phyloP scores from a whole-genome alignment of 1,140 invertebrate species.

The Gerris buenoi region DNA sequence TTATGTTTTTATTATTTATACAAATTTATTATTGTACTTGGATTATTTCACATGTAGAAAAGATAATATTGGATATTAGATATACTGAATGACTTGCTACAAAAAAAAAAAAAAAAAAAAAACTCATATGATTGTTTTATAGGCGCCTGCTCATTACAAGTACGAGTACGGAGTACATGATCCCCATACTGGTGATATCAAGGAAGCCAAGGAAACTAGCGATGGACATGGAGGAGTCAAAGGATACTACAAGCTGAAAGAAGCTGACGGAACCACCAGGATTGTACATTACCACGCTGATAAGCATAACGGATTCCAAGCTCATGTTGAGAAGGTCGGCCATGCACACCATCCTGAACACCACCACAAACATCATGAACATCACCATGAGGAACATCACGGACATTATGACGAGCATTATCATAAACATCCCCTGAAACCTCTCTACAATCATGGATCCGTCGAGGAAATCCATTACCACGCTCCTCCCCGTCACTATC shows the following conservation, averaged over 20 bases:
- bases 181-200: slow-evolving; percentile 25
- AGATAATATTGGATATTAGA: too few relatives aligned
- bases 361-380: too few relatives aligned
- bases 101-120: too few relatives aligned
- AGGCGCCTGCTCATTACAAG: slow-evolving; percentile 19
- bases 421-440: too few relatives aligned
- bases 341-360: not conserved
- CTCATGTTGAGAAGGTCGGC: slow-evolving; percentile 24
- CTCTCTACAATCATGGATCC: too few relatives aligned
- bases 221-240: slow-evolving; percentile 28
- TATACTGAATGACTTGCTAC: too few relatives aligned
- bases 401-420: not conserved
- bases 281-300: slow-evolving; percentile 27
- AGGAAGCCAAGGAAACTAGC: slow-evolving; percentile 25
- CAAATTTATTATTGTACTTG: too few relatives aligned
- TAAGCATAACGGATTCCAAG: slow-evolving; percentile 33
- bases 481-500: not conserved
- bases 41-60: too few relatives aligned
- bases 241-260: too few relatives aligned
- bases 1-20: too few relatives aligned
- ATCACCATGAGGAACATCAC: not conserved
- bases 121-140: too few relatives aligned
- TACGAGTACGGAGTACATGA: slow-evolving; percentile 29
- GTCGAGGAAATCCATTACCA: not conserved
- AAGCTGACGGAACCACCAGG: slow-evolving; percentile 28